Conservation (phyloP, 2,113 vertebrate genomes). For the Caloenas nicobarica region DNA sequence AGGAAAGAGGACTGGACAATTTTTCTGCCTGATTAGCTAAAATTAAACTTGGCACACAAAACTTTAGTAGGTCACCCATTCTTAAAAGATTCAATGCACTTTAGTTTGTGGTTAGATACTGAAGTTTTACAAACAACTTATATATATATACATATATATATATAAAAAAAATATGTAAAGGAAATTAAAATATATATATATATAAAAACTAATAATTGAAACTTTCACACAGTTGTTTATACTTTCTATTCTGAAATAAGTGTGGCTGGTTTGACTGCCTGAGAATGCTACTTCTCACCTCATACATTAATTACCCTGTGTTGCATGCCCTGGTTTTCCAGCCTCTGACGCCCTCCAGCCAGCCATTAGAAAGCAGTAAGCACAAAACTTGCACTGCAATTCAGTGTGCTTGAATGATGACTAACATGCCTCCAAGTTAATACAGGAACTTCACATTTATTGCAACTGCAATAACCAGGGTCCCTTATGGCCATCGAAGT, state of each 20-base stretch:
- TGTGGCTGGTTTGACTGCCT: not conserved
- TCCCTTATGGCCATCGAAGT: not conserved
- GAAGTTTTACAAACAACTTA: not conserved
- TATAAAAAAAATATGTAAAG: not conserved
- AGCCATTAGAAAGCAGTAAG: not conserved
- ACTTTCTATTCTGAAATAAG: not conserved
- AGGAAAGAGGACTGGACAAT: not conserved
- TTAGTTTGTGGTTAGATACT: not conserved
- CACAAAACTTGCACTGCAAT: not conserved
- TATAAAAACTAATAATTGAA: not conserved
- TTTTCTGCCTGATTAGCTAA: conserved; percentile 11
- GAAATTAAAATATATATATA: not conserved
- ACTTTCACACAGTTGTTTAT: not conserved
- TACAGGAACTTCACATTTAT: not conserved
- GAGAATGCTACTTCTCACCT: not conserved
- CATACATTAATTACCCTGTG: not conserved
- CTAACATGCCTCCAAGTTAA: not conserved
- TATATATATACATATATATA: not conserved
- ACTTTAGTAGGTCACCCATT: conserved; percentile 2
- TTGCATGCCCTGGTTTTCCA: not conserved
- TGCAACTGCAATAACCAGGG: not conserved
- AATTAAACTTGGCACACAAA: not conserved
- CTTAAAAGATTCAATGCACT: not conserved
- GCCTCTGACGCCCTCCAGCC: not conserved
- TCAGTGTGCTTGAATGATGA: not conserved